Evolutionary conservation across 2,113 vertebrate genomes (phyloP), one percentile per base, ranked within the genome.

Genomic region (Todiramphus saurophagus): DNA sequence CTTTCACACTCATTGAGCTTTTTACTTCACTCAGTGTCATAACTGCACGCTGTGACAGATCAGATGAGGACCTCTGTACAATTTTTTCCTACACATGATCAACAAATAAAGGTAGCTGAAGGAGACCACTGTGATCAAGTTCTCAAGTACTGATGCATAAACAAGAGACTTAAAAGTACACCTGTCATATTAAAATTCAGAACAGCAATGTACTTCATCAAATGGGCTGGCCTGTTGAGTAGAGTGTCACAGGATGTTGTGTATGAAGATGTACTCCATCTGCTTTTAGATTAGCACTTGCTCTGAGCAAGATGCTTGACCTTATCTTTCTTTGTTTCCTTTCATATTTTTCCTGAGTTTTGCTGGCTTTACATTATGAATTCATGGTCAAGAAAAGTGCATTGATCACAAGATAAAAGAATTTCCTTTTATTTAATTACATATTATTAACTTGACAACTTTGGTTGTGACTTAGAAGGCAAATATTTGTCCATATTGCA

Each of bases 401-500:
- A 77, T 23, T 81, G 19, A 56, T 56, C 0, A 0, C 41, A 93
- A 74, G 35, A 70, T 7, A 63, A 83, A 85, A 88, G 5, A 5
- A 74, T 94, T 88, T 92, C 37, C n/a, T 95, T 14, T 80, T 88
- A 82, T 59, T 86, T 88, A 90, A 60, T 80, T 77, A 81, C 21
- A 16, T 63, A 33, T 30, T 67, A 86, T 93, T 91, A 87, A 72
- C 63, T 81, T 75, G 72, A 60, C 78, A 94, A 62, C 48, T 86
- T 88, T 92, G 5, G 1, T 66, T 90, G 66, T 93, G 56, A 31
- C 28, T 94, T 78, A 84, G 83, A 81, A 86, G 35, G 58, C 20
- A 89, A 81, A 68, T 67, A 81, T 28, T 51, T 92, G 83, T 88
- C 83, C 85, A 96, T 64, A 89, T 78, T 94, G 85, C 48, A 87